Evolutionary conservation across 2,113 vertebrate genomes (phyloP), one percentile per base, ranked within the genome.

Genomic region (Cynopterus brachyotis): DNA sequence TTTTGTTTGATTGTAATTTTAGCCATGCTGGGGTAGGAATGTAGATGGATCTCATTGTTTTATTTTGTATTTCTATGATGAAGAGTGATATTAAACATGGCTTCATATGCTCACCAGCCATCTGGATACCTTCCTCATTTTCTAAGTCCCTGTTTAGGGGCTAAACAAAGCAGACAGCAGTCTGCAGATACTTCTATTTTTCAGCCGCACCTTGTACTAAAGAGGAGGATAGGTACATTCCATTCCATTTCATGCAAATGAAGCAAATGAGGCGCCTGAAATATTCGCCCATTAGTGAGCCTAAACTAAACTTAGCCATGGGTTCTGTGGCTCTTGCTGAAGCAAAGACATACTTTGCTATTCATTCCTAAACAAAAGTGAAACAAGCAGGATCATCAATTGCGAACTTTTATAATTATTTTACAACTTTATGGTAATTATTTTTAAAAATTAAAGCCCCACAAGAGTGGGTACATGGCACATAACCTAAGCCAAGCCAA

Each of bases 341-440:
- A 47, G 47, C 40, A 79, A 92, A 76, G 47, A 53, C n/a, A 89
- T 72, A 73, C 35, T 91, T 53, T 94, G 42, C 35, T 92, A 89
- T 72, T 66, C 75, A 72, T 64, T 83, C 40, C 22, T 67, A 19
- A 85, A 86, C 59, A 96, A 83, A 94, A 96, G 75, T 62, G 40
- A 75, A 94, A n/a, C 37, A 80, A n/a, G 16, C 15, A 62, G 16
- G 13, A 70, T 67, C 40, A 32, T 17, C 78, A 93, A 50, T 1
- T 80, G 57, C 80, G 22, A 79, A 67, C 35, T 89, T 72, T 17
- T 69, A 3, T 45, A 50, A 55, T 67, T 88, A 64, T 59, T 91
- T 87, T 53, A 86, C 6, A 72, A 72, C 3, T 79, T 30, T 75
- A 28, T 30, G 40, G 22, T 30, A 75, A 57, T 82, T 92, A 91